These are phyloP conservation scores for Rana temporaria DNA, from an alignment of 2,113 vertebrate genomes.

Conservation along the genomic window DNA sequence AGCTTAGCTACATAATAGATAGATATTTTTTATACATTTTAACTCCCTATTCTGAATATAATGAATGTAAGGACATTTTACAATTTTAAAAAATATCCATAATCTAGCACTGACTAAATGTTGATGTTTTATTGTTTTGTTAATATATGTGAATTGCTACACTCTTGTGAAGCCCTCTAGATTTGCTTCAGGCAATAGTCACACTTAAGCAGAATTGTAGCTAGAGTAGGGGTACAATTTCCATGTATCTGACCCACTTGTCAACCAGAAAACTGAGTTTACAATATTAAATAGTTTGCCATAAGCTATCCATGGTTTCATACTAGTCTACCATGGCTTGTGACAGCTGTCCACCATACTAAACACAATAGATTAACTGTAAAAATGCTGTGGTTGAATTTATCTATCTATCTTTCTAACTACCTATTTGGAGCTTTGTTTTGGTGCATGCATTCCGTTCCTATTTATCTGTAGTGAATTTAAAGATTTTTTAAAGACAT, in stretches of 20 bases:
- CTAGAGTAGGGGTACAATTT: constrained; percentile 21
- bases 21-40: no score
- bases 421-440: no score
- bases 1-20: no score
- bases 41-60: no score
- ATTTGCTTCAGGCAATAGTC: constrained; percentile 43
- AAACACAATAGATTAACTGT: neutral
- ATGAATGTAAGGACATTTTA: no score
- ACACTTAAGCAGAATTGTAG: constrained; percentile 30
- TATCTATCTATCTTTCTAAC: neutral
- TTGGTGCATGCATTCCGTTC: no score
- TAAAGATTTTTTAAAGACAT: no score
- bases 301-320: constrained; percentile 22
- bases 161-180: constrained; percentile 22
- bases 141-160: neutral
- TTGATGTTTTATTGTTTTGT: neutral
- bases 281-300: constrained; percentile 44
- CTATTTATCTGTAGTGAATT: no score
- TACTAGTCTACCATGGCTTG: constrained; percentile 38
- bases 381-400: no score
- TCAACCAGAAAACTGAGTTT: constrained; percentile 33
- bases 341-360: constrained; percentile 39
- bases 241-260: constrained; percentile 35
- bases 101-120: no score
- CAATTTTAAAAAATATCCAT: no score